Percentiles rank a stretch among this genome's conserved stretches.
Conservation (phyloP, 2,888 invertebrate genomes). For the Stenichneumon culpator region DNA sequence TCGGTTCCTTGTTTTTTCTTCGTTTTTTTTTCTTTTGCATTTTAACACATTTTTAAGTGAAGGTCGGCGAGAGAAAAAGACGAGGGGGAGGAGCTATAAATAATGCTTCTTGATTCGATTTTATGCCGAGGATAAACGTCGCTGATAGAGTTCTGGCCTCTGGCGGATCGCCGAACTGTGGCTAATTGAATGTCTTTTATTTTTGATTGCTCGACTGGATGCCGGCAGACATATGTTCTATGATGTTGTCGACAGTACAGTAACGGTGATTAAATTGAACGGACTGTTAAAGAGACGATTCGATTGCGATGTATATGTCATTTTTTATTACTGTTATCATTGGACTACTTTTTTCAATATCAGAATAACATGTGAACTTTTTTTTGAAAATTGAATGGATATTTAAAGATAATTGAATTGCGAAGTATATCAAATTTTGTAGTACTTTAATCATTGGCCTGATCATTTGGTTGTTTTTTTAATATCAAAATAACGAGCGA, state of each 20-base stretch:
- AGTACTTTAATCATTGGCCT: too few relatives aligned
- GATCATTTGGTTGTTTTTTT: too few relatives aligned
- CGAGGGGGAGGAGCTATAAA: slow-evolving; percentile 71
- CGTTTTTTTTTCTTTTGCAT: slow-evolving; percentile 70
- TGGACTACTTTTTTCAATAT: too few relatives aligned
- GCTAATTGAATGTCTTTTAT: slow-evolving; percentile 23
- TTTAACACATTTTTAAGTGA: slow-evolving; percentile 78
- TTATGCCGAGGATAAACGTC: slow-evolving; percentile 72
- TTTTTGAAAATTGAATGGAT: too few relatives aligned
- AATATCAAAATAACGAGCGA: too few relatives aligned
- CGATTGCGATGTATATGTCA: not conserved
- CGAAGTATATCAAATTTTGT: too few relatives aligned
- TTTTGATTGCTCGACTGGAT: not conserved
- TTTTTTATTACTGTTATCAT: not conserved
- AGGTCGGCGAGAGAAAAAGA: slow-evolving; percentile 45
- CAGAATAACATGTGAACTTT: too few relatives aligned
- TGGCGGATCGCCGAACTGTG: slow-evolving; percentile 35
- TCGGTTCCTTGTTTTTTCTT: slow-evolving; percentile 16
- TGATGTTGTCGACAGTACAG: not conserved
- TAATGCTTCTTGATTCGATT: slow-evolving; percentile 77
- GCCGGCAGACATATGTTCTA: not conserved
- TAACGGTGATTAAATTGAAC: not conserved
- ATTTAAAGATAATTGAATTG: too few relatives aligned
- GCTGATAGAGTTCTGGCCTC: slow-evolving; percentile 55
- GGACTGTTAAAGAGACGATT: not conserved